Evolutionary conservation across 2,797 vertebrate species (phyloP).

Genomic region (Diglossa cyanea): DNA sequence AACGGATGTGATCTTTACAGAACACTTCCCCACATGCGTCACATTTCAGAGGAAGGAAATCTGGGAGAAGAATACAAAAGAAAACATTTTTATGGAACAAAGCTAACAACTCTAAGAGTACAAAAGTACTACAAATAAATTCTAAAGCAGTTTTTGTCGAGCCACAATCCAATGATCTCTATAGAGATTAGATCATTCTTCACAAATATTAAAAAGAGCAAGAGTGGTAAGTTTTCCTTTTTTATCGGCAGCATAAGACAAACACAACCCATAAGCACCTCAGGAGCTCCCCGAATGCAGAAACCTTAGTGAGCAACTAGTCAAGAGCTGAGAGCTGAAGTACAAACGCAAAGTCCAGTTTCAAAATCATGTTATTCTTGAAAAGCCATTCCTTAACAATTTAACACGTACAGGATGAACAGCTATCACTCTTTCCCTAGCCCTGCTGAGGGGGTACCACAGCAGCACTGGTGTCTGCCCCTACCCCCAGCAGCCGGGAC

Average conservation of each 20-base stretch:
- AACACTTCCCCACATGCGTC: conserved; percentile 88
- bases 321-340: fast-evolving
- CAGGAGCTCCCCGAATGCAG: fast-evolving
- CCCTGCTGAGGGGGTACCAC: fast-evolving
- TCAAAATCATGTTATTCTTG: fast-evolving
- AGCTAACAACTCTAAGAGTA: background rate
- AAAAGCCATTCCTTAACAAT: background rate
- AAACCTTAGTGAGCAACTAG: fast-evolving
- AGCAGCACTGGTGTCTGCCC: background rate
- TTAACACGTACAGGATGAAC: background rate
- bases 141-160: background rate
- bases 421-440: fast-evolving
- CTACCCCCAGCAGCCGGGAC: background rate
- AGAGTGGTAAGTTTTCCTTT: fast-evolving
- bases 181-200: fast-evolving
- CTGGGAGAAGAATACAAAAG: conserved; percentile 35
- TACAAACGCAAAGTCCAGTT: fast-evolving
- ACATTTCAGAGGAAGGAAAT: conserved; percentile 90
- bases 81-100: background rate
- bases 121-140: background rate
- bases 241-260: fast-evolving
- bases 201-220: background rate
- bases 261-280: background rate
- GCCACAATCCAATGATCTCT: fast-evolving
- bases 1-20: conserved; percentile 92